A percentile compares a stretch with the other conserved stretches of the same genome.
Evolutionary conservation across 2,888 invertebrate genomes (phyloP).

Genomic region (Cenopis cana): DNA sequence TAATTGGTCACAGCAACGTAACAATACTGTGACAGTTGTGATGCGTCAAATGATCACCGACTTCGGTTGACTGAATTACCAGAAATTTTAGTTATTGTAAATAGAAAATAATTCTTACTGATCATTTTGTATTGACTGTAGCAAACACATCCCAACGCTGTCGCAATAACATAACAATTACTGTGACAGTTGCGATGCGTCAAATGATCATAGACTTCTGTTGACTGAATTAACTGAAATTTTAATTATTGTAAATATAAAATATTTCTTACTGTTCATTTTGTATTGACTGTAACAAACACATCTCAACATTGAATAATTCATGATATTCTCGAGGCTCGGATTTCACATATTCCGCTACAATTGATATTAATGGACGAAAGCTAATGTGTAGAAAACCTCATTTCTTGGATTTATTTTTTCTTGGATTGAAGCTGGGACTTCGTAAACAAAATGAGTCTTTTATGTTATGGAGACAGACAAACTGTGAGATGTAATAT

Average conservation of each 20-base stretch:
- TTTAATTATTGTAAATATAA: no score
- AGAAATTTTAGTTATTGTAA: no score
- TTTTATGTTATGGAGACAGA: not conserved
- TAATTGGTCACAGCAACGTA: no score
- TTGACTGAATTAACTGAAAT: no score
- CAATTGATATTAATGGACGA: slow-evolving; percentile 30
- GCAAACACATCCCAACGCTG: slow-evolving; percentile 26
- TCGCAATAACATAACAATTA: no score
- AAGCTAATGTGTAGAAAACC: slow-evolving; percentile 5
- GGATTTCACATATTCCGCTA: slow-evolving; percentile 8
- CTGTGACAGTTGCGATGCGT: no score
- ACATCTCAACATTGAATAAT: slow-evolving; percentile 36
- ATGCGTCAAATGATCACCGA: no score
- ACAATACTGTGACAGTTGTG: no score
- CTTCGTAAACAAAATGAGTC: not conserved
- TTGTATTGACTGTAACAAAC: slow-evolving; percentile 8
- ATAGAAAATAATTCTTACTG: slow-evolving; percentile 15
- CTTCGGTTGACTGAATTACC: no score
- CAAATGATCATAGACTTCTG: no score
- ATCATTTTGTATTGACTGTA: not conserved
- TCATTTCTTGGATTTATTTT: not conserved
- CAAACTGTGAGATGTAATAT: not conserved
- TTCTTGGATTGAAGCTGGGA: not conserved
- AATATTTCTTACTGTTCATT: slow-evolving; percentile 22
- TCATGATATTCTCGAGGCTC: slow-evolving; percentile 31